Base-by-base conservation (phyloP, 1,140 invertebrate species). In the Drosophila mauritiana region DNA sequence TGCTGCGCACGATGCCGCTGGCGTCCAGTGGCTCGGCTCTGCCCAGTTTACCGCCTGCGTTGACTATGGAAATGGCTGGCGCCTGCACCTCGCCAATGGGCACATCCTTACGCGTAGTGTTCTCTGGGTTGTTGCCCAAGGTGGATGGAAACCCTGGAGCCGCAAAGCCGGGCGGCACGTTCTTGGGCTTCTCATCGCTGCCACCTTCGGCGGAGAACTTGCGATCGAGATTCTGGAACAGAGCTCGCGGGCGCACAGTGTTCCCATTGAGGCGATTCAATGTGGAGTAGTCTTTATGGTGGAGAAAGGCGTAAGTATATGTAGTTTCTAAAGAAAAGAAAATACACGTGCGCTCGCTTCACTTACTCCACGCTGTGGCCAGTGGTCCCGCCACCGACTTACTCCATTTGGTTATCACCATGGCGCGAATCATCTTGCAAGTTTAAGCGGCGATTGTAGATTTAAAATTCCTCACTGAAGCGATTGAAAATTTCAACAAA, bases 381-480 rank as follows among this genome's bases (percentile, higher is more conserved):
- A 51, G 17, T 27, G 17, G 42, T 13, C 54, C 59, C 0, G 25
- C 27, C 15, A 48, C 31, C 8, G 40, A 63, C 1, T 46, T 31
- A 31, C 36, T 25, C 31, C n/a, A 37, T 20, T 42, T 42, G 20
- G 7, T 20, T 8, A 65, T 6, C 8, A 65, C 20, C 0, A 37
- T 5, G 27, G 64, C n/a, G 15, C 64, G 64, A 37, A 68, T 65
- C 64, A 68, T 68, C 10, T 61, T 64, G 5, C 13, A 20, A 25
- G 45, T 49, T 36, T 51, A 17, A 22, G 13, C 2, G n/a, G 34
- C 45, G 17, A 34, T 51, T 31, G 45, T 37, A 63, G 46, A 65
- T 27, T 15, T 22, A 1, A 48, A 58, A 25, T 15, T 34, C 22
- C 12, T 46, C 20, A 48, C 43, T 15, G 10, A 45, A 11, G 17